These are phyloP conservation scores for Myotis planiceps DNA, from an alignment of 2,797 vertebrate species.

Conservation along the genomic window DNA sequence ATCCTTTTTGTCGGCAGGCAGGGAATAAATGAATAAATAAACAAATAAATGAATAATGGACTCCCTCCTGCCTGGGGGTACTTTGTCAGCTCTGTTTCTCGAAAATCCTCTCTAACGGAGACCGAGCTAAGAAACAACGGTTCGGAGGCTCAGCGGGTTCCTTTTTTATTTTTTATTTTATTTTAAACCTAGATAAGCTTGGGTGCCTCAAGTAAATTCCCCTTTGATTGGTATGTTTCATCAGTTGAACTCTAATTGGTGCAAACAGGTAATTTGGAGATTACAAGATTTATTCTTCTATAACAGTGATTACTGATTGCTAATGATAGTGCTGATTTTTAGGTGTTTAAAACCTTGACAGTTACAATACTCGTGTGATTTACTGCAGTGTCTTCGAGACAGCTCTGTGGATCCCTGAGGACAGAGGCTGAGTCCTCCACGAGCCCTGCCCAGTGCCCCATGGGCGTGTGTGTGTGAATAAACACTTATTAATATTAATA, in stretches of 20 bases:
- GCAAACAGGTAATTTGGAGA: slow-evolving; percentile 88
- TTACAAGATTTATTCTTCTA: slow-evolving; percentile 88
- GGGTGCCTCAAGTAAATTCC: slow-evolving; percentile 78
- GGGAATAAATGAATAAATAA: slow-evolving; percentile 77
- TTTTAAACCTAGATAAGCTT: slow-evolving; percentile 79
- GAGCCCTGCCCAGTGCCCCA: slow-evolving; percentile 17
- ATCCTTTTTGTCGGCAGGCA: slow-evolving; percentile 63
- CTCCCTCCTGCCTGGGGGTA: slow-evolving; percentile 60
- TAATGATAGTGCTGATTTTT: slow-evolving; percentile 87
- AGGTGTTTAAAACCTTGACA: slow-evolving; percentile 86
- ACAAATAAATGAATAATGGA: slow-evolving; percentile 66
- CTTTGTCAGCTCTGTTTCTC: slow-evolving; percentile 53
- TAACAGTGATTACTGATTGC: slow-evolving; percentile 88
- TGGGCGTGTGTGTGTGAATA: background rate
- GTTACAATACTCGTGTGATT: slow-evolving; percentile 83
- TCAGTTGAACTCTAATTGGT: slow-evolving; percentile 87
- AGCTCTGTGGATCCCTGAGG: slow-evolving; percentile 69
- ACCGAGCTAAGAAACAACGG: slow-evolving; percentile 23
- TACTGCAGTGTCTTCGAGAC: slow-evolving; percentile 72
- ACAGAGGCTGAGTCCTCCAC: slow-evolving; percentile 66
- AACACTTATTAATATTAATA: slow-evolving; percentile 75
- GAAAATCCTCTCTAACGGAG: slow-evolving; percentile 15
- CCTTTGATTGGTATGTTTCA: slow-evolving; percentile 86
- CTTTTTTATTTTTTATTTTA: background rate
- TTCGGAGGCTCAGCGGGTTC: slow-evolving; percentile 37